Evolutionary conservation across 1,140 invertebrate species (phyloP), one percentile per base, ranked within the genome.

Genomic region (Apis cerana): DNA sequence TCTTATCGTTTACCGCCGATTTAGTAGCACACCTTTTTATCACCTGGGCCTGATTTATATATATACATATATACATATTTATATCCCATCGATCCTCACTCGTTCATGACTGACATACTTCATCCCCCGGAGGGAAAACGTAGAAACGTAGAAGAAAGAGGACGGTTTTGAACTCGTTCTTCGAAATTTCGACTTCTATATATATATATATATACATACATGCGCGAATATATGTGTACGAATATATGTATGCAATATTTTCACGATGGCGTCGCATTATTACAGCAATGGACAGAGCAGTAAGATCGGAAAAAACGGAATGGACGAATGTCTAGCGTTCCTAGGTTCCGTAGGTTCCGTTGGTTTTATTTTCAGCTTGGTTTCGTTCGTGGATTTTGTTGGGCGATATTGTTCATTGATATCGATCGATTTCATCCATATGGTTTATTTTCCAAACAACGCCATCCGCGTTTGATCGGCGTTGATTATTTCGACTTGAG

Each of bases 21-120:
- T 78, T 77, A 86, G 74, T 23, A 81, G 81, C 85, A 84, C 76
- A 84, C 76, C 82, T 70, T 78, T 71, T 43, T 52, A 68, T 43
- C 33, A 43, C 33, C 58, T 5, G 58, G 15, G 11, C 12, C 21
- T n/a, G 19, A 33, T 21, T 72, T 75, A 43, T 43, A 43, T 43
- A 5, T 43, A 43, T 43, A 43, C 7, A 43, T 43, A 43, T 43
- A 43, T 43, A 43, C 33, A 43, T 33, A 33, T 33, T 33, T 33
- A 33, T 33, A 81, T 77, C 52, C 80, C 58, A 62, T 59, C 59
- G 59, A 69, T 74, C 80, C 62, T 58, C 33, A 43, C 33, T 43
- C 27, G 19, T 59, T 65, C 33, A 85, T 71, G 80, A 85, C 54
- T 75, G 75, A 78, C 84, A 82, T 82, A 82, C 80, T 82, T 82